Base-by-base conservation (phyloP, 2,888 invertebrate genomes). In the Carcina quercana region DNA sequence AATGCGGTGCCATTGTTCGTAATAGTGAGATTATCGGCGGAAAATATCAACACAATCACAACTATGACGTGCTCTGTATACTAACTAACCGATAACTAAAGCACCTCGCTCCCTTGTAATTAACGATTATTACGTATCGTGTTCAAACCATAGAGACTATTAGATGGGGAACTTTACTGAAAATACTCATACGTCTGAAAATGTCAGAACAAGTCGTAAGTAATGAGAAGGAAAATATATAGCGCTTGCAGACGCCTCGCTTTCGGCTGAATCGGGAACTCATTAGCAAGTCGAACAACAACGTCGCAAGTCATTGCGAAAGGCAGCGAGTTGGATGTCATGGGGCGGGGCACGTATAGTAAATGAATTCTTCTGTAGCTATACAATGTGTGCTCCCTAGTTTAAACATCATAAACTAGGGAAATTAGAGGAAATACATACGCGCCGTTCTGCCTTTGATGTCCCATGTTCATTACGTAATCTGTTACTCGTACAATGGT, bases 271-370 rank as follows among this genome's bases (percentile, higher is more conserved):
- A 71, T 71, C 64, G 63, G 66, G 66, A 72, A 70, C 71, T 73
- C 72, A 71, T 73, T 73, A 73, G 71, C 65, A 72, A 72, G 70
- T 71, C 65, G 64, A 72, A 72, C 70, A 71, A 69, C 64, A 64
- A 56, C 57, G 61, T 59, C 59, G 69, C 71, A 67, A 73, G 72
- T 73, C 71, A 72, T 70, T 57, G 59, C 56, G 55, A 47, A 41
- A 50, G 42, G 51, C 38, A 45, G 42, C 42, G 48, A 44, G 27
- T 20, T 31, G 29, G 30, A 27, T 22, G 32, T 19, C 28, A 26
- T 11, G 33, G 35, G 15, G 28, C 13, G 33, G 36, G 40, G 40
- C 34, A 35, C 25, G 25, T 17, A 13, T 29, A 26, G 21, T 13
- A 30, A 34, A 30, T 25, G 30, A 30, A 30, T 26, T 27, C 25